phyloP scores from a whole-genome alignment of 2,888 invertebrate species.

The Amphiduros pacificus region DNA sequence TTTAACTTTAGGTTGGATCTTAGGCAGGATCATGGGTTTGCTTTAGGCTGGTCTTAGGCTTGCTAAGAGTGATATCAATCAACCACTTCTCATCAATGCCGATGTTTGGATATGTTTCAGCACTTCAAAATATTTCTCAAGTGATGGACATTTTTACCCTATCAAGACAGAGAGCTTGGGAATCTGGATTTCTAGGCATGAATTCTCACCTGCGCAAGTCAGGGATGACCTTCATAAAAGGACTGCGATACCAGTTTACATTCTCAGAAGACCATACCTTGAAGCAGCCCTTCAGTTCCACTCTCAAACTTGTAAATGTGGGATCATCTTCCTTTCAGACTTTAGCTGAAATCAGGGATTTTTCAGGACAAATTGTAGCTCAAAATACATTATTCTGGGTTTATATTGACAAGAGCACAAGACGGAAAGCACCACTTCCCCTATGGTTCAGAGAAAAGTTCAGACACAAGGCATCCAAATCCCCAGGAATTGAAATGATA shows the following conservation, averaged over 20 bases:
- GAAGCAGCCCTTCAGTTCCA: neutral
- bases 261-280: neutral
- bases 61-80: too few relatives aligned
- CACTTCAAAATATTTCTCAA: too few relatives aligned
- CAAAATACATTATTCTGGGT: neutral
- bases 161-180: neutral
- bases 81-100: too few relatives aligned
- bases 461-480: neutral
- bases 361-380: neutral
- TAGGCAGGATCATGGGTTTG: too few relatives aligned
- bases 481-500: too few relatives aligned
- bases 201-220: neutral
- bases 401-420: neutral
- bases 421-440: neutral
- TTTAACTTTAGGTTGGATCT: too few relatives aligned
- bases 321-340: neutral
- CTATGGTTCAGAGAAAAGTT: slow-evolving; percentile 4
- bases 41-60: too few relatives aligned
- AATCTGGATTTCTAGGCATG: neutral
- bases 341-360: neutral
- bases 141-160: neutral
- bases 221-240: neutral
- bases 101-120: too few relatives aligned
- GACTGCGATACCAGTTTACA: neutral
- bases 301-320: neutral